Evolutionary conservation across 2,113 vertebrate species (phyloP).

Genomic region (Entomyzon cyanotis): DNA sequence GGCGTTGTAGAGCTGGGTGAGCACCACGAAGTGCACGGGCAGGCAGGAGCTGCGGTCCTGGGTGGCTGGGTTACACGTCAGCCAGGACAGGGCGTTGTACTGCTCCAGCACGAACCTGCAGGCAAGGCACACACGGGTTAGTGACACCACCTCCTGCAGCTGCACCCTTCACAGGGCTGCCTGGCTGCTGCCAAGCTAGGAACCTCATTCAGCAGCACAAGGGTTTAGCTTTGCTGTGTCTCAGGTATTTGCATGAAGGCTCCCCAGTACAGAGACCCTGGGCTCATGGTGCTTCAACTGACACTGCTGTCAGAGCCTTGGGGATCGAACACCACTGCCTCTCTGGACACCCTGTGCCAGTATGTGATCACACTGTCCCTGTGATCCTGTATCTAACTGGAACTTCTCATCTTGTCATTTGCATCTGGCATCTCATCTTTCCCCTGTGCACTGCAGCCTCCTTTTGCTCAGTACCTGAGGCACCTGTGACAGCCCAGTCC

Average conservation of each 20-base stretch:
- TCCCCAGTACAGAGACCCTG: accelerated
- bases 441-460: background rate
- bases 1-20: constrained; percentile 98
- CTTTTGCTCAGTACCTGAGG: background rate
- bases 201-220: background rate
- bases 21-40: constrained; percentile 95
- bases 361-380: background rate
- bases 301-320: background rate
- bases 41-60: constrained; percentile 99
- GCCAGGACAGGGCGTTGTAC: constrained; percentile 91
- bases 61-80: constrained; percentile 93
- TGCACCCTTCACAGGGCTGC: accelerated
- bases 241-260: background rate
- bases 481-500: background rate
- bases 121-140: background rate
- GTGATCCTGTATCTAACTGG: background rate
- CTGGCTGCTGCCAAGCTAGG: accelerated
- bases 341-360: background rate
- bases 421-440: background rate
- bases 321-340: background rate
- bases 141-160: background rate
- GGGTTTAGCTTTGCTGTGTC: background rate
- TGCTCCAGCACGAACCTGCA: constrained; percentile 94
- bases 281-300: background rate
- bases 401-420: background rate